phyloP scores from a whole-genome alignment of 2,113 vertebrate species.

The Thalassarche chlororhynchos region DNA sequence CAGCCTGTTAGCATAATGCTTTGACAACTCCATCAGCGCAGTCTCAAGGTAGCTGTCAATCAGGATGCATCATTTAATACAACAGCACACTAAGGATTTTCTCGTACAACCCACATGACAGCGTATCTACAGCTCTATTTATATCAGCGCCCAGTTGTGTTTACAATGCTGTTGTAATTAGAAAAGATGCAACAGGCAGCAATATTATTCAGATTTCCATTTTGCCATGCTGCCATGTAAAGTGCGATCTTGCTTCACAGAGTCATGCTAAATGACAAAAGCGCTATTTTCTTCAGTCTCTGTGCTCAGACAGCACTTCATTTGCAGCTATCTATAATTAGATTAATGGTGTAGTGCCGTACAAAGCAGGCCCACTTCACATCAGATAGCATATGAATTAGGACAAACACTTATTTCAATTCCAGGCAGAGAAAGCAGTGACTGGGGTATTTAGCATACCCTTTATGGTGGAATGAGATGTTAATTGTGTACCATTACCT shows the following conservation, averaged over 20 bases:
- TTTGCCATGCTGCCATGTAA: slow-evolving; percentile 71
- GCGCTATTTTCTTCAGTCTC: slow-evolving; percentile 80
- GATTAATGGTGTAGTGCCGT: slow-evolving; percentile 90
- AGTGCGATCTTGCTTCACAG: slow-evolving; percentile 79
- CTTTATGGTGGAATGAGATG: slow-evolving; percentile 97
- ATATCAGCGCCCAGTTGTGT: slow-evolving; percentile 82
- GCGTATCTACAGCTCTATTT: slow-evolving; percentile 95
- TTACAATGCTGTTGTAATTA: slow-evolving; percentile 89
- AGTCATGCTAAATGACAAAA: slow-evolving; percentile 85
- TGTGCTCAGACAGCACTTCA: slow-evolving; percentile 85
- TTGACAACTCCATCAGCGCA: slow-evolving; percentile 97
- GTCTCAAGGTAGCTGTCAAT: slow-evolving; percentile 99
- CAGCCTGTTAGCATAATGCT: slow-evolving; percentile 81
- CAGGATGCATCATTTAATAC: slow-evolving; percentile 95
- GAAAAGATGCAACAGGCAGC: slow-evolving; percentile 85
- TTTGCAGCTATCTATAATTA: slow-evolving; percentile 96
- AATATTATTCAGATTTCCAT: slow-evolving; percentile 75
- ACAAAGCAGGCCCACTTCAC: slow-evolving; percentile 90
- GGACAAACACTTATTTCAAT: slow-evolving; percentile 94
- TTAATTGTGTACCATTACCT: slow-evolving; percentile 99
- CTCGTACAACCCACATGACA: slow-evolving; percentile 86
- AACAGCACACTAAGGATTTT: slow-evolving; percentile 90
- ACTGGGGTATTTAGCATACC: slow-evolving; percentile 91
- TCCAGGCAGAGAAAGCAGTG: slow-evolving; percentile 88
- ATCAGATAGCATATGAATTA: slow-evolving; percentile 92